Percentiles rank a stretch among this genome's conserved stretches.
Conservation (phyloP, 1,140 invertebrate genomes). For the Agrypnia vestita region DNA sequence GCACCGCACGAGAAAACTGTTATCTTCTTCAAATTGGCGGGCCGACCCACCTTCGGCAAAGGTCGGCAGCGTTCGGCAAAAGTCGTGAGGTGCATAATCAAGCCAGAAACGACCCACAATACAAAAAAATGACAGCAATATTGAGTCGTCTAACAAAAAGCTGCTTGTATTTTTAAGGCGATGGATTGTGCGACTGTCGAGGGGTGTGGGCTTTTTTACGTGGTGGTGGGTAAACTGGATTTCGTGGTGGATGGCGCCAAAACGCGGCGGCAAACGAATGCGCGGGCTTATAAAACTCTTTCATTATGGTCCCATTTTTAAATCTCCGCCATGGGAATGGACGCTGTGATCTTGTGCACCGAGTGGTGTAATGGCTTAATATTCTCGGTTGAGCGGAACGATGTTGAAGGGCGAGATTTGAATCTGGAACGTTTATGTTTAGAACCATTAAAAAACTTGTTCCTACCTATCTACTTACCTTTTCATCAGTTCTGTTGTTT, state of each 20-base stretch:
- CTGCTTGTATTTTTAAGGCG: neutral
- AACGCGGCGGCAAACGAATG: no score
- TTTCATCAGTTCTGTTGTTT: no score
- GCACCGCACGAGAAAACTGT: slow-evolving; percentile 33
- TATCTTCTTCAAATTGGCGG: slow-evolving; percentile 40
- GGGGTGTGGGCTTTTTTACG: neutral
- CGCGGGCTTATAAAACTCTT: neutral
- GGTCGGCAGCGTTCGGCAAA: slow-evolving; percentile 32
- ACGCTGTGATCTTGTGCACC: slow-evolving; percentile 21
- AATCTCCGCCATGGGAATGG: slow-evolving; percentile 32
- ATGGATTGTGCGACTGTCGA: neutral
- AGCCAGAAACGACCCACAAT: neutral
- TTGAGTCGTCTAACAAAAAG: slow-evolving; percentile 1
- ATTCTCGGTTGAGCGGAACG: neutral
- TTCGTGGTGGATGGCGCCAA: neutral
- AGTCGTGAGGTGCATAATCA: slow-evolving; percentile 41
- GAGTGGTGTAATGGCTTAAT: slow-evolving; percentile 36
- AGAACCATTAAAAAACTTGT: neutral
- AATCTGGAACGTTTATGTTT: neutral
- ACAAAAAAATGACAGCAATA: neutral
- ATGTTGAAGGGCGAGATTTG: slow-evolving; percentile 10
- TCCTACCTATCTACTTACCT: neutral
- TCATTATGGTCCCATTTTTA: slow-evolving; percentile 24
- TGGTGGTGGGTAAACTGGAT: neutral
- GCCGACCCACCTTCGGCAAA: slow-evolving; percentile 36